phyloP scores from a whole-genome alignment of 2,888 invertebrate species.

The Limnephilus auricula region DNA sequence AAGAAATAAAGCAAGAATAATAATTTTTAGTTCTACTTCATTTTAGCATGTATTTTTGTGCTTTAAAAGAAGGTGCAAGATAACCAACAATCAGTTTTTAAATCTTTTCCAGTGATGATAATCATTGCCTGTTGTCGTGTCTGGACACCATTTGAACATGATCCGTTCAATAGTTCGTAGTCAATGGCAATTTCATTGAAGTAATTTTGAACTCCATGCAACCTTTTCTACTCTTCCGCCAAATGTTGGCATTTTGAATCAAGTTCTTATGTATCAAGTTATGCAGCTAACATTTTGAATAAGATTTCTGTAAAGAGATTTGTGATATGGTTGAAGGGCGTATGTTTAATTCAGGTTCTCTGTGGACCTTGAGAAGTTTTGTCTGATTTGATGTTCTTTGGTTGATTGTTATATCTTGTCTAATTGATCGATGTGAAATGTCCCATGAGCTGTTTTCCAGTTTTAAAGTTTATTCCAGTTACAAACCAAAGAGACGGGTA shows the following conservation, averaged over 20 bases:
- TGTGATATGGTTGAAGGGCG: neutral
- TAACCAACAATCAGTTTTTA: neutral
- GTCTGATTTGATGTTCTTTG: neutral
- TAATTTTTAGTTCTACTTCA: too few species aligned
- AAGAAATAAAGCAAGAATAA: too few species aligned
- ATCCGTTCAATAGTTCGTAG: neutral
- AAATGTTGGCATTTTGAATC: neutral
- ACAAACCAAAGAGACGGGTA: neutral
- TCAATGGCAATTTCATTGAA: neutral
- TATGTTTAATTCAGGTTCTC: neutral
- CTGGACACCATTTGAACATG: neutral
- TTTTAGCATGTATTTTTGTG: too few species aligned
- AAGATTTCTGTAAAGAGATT: neutral
- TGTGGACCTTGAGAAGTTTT: neutral
- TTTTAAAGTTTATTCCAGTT: constrained; percentile 2
- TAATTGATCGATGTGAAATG: neutral
- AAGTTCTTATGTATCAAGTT: neutral
- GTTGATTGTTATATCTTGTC: neutral
- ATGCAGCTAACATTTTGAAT: neutral
- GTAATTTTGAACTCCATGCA: neutral
- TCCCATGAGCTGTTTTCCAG: constrained; percentile 19
- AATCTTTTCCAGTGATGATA: neutral
- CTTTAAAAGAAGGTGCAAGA: too few species aligned
- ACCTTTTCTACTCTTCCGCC: neutral
- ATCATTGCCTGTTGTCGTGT: neutral